These are phyloP conservation scores for Syrmaticus mikado DNA, from an alignment of 2,113 vertebrate species.

Conservation along the genomic window DNA sequence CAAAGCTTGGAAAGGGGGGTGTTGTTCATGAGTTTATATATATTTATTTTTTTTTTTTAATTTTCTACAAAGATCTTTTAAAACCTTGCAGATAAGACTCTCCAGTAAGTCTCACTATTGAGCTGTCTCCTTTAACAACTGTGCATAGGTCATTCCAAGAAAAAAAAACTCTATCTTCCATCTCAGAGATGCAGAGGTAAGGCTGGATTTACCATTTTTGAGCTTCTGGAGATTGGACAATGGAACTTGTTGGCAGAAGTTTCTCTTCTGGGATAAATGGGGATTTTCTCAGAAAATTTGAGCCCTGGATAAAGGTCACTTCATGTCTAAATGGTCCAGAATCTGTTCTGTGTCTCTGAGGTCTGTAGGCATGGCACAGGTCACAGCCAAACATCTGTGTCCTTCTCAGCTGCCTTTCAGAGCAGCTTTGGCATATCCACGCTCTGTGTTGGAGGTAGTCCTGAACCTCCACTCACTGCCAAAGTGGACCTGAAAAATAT, in stretches of 20 bases:
- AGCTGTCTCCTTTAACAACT: not conserved
- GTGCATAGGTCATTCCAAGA: not conserved
- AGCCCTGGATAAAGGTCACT: not conserved
- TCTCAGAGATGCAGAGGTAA: not conserved
- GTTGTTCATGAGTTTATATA: not conserved
- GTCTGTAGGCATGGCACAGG: not conserved
- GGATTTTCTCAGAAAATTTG: not conserved
- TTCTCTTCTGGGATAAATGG: not conserved
- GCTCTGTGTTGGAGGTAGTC: not conserved
- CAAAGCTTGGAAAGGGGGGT: not conserved
- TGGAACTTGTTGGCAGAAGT: not conserved
- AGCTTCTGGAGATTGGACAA: not conserved
- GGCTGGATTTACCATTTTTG: not conserved
- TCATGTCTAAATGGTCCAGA: not conserved
- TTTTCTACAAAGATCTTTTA: not conserved
- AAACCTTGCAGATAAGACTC: not conserved
- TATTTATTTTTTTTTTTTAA: not conserved
- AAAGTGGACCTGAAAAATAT: not conserved
- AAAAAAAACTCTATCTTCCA: not conserved
- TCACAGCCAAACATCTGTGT: fast-evolving
- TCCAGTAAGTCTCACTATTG: not conserved
- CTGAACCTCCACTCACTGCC: not conserved
- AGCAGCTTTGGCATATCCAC: not conserved
- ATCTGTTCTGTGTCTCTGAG: not conserved
- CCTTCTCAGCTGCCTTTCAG: not conserved